These are phyloP conservation scores for Pangasius mekongensis DNA, from an alignment of 2,797 vertebrate genomes.

Conservation along the genomic window DNA sequence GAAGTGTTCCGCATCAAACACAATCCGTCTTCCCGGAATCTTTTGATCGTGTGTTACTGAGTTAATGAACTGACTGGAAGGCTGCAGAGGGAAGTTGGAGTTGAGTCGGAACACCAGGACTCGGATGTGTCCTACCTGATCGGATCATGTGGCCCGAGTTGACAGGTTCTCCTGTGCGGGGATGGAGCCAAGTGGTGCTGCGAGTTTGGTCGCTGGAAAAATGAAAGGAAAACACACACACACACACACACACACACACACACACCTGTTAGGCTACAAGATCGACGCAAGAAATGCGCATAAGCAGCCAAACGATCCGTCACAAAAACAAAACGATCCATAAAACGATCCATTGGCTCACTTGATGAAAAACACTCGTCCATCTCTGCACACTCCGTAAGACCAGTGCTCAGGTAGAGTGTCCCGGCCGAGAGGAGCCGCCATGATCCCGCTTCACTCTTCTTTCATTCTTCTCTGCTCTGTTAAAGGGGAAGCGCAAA, in stretches of 20 bases:
- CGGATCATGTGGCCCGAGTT: slow-evolving; percentile 98
- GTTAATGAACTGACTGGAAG: background rate
- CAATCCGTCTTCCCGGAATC: background rate
- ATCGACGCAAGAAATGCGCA: slow-evolving; percentile 15
- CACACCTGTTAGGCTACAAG: slow-evolving; percentile 83
- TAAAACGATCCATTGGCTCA: slow-evolving; percentile 67
- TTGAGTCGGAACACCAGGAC: background rate
- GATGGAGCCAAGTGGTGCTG: slow-evolving; percentile 93
- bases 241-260: slow-evolving; percentile 19
- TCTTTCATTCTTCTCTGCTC: slow-evolving; percentile 61
- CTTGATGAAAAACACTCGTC: slow-evolving; percentile 96
- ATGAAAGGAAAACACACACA: slow-evolving; percentile 37
- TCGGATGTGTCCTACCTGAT: slow-evolving; percentile 80
- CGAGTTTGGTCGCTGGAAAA: slow-evolving; percentile 86
- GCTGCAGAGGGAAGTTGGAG: background rate
- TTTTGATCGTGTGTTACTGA: background rate
- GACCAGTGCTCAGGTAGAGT: slow-evolving; percentile 93
- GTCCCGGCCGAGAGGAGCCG: slow-evolving; percentile 91
- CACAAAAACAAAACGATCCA: background rate
- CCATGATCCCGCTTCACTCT: slow-evolving; percentile 82
- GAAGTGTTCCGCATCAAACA: background rate
- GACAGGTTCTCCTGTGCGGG: slow-evolving; percentile 92
- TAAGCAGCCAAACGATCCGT: background rate
- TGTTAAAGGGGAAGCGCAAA: slow-evolving; percentile 78
- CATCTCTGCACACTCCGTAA: slow-evolving; percentile 92